Percentiles rank a stretch among this genome's conserved stretches.
These are phyloP conservation scores for Carettochelys insculpta DNA, from an alignment of 2,113 vertebrate genomes.

Conservation along the genomic window DNA sequence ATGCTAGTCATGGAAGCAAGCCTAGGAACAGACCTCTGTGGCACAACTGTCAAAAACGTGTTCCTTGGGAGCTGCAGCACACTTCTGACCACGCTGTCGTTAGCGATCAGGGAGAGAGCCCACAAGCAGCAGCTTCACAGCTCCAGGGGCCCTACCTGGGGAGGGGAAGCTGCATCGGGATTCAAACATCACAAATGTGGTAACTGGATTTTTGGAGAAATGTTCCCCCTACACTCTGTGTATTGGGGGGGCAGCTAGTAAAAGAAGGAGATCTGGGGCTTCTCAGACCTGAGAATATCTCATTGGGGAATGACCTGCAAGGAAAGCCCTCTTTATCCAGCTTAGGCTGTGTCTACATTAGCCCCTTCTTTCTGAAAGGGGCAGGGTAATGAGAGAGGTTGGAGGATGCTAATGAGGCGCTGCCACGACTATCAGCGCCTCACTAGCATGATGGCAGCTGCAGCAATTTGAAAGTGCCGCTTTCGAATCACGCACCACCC, in stretches of 20 bases:
- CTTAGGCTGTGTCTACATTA: no score
- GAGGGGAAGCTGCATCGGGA: background rate
- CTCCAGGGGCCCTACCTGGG: background rate
- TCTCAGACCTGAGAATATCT: background rate
- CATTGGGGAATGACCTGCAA: slow-evolving; percentile 22
- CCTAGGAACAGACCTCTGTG: background rate
- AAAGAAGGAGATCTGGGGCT: slow-evolving; percentile 18
- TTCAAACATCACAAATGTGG: slow-evolving; percentile 45
- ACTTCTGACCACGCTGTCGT: slow-evolving; percentile 11
- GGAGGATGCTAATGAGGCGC: no score
- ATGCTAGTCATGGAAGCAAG: no score
- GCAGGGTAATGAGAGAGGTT: no score
- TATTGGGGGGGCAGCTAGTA: slow-evolving; percentile 23
- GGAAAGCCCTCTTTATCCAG: no score
- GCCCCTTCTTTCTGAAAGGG: no score
- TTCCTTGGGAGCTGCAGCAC: background rate
- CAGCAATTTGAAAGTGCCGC: no score
- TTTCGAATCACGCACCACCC: no score
- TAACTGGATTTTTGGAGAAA: slow-evolving; percentile 21
- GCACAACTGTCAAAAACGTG: background rate
- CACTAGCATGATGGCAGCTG: no score
- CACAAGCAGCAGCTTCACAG: background rate
- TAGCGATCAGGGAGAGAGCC: background rate
- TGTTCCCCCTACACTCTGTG: background rate
- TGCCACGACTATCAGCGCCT: no score